These are phyloP conservation scores for Australoheros scitulus DNA, from an alignment of 2,113 vertebrate genomes.

Conservation along the genomic window DNA sequence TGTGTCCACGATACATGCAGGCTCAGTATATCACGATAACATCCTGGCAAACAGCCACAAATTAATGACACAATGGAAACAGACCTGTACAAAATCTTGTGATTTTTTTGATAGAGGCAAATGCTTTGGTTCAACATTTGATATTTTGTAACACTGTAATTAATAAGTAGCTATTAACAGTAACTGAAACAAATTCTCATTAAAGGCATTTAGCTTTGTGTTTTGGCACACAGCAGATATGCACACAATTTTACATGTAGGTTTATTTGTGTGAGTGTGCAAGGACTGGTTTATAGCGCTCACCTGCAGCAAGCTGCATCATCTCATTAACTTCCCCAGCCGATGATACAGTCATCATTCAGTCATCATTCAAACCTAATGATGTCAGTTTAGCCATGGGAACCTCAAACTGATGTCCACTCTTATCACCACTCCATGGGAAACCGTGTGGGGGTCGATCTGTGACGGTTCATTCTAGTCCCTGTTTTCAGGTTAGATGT, in stretches of 20 bases:
- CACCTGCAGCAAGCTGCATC: constrained; percentile 48
- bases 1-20: neutral
- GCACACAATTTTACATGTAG: neutral
- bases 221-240: neutral
- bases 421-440: constrained; percentile 60
- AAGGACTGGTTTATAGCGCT: constrained; percentile 52
- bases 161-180: neutral
- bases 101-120: neutral
- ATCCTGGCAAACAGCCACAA: neutral
- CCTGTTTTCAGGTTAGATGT: constrained; percentile 21
- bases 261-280: neutral
- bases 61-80: constrained; percentile 12
- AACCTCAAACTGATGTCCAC: constrained; percentile 75
- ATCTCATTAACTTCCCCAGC: constrained; percentile 61
- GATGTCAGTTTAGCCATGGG: constrained; percentile 73
- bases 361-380: constrained; percentile 77
- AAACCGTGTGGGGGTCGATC: neutral
- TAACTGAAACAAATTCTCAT: neutral
- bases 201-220: neutral
- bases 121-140: neutral
- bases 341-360: constrained; percentile 69
- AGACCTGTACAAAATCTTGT: neutral
- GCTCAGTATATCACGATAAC: constrained; percentile 9
- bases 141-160: neutral
- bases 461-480: neutral